These are phyloP conservation scores for Stegodyphus dumicola DNA, from an alignment of 1,140 invertebrate species.

Conservation along the genomic window DNA sequence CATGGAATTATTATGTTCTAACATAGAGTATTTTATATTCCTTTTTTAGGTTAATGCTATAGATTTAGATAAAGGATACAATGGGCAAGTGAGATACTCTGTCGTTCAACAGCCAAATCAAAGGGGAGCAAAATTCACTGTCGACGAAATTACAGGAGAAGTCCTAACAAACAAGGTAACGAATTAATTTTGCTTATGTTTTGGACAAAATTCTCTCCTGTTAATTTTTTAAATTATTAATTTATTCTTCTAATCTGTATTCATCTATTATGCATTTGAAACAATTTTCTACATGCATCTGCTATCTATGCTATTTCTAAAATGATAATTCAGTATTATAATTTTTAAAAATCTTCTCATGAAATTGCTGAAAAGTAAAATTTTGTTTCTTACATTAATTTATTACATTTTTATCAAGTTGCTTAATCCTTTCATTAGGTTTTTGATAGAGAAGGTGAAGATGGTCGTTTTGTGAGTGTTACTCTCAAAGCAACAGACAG, in stretches of 20 bases:
- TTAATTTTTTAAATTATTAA: too few species aligned
- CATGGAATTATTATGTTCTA: too few species aligned
- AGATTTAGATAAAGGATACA: constrained; percentile 88
- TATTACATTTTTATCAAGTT: too few species aligned
- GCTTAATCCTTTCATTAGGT: constrained; percentile 71
- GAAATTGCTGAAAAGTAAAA: too few species aligned
- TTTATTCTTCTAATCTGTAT: too few species aligned
- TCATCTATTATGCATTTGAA: too few species aligned
- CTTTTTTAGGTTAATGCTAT: constrained; percentile 81
- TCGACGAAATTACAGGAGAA: constrained; percentile 93
- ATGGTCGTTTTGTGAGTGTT: constrained; percentile 94
- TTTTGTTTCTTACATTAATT: too few species aligned
- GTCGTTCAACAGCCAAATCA: constrained; percentile 97
- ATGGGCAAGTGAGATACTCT: constrained; percentile 93
- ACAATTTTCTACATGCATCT: too few species aligned
- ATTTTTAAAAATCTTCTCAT: too few species aligned
- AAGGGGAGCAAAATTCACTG: constrained; percentile 94
- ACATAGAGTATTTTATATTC: not conserved
- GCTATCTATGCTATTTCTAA: too few species aligned
- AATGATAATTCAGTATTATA: too few species aligned
- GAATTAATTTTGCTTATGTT: not conserved
- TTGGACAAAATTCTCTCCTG: not conserved
- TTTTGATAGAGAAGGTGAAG: constrained; percentile 93
- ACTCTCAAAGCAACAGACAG: constrained; percentile 96
- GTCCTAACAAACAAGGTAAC: constrained; percentile 89